Evolutionary conservation across 2,797 vertebrate species (phyloP), one percentile per base, ranked within the genome.

Genomic region (Apogon talboti): DNA sequence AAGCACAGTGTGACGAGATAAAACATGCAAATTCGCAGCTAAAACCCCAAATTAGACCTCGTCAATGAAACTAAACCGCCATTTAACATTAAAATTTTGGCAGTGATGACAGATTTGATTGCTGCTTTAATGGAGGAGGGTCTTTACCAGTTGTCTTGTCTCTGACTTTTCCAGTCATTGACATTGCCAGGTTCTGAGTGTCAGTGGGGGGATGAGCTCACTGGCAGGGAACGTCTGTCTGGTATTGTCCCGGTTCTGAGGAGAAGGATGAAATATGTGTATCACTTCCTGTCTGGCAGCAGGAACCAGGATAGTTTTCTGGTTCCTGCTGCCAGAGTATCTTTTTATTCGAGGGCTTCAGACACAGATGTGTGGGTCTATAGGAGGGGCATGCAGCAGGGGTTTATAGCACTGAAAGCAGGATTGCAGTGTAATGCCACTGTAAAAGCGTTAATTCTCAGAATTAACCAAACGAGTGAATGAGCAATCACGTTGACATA

Each of bases 1-100:
- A 57, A n/a, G 58, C 63, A 63, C 60, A 82, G 66, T 71, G 45
- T 58, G 71, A 43, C 49, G 37, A 8, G 57, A 71, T 79, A 66
- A 61, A 74, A 75, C 63, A 57, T 73, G 70, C 76, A 79, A 74
- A 83, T 80, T 80, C 72, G 60, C 48, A 51, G 49, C 85, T 88
- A 74, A 86, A 91, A 90, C 80, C 82, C 68, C 49, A 85, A 88
- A 85, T 78, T 73, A 84, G 61, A 71, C 30, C 43, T 47, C n/a
- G 42, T 70, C 35, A 66, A 33, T 76, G 54, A 70, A 78, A 63
- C 58, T 56, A 65, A 83, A 81, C 69, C 68, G 30, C 28, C 49
- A 65, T 78, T 82, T 79, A 68, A 52, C 71, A 69, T 71, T 52
- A 53, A 37, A 42, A 44, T 63, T 49, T 71, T 78, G 68, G 73